phyloP scores from a whole-genome alignment of 1,140 invertebrate species.

The Bombus confusus region DNA sequence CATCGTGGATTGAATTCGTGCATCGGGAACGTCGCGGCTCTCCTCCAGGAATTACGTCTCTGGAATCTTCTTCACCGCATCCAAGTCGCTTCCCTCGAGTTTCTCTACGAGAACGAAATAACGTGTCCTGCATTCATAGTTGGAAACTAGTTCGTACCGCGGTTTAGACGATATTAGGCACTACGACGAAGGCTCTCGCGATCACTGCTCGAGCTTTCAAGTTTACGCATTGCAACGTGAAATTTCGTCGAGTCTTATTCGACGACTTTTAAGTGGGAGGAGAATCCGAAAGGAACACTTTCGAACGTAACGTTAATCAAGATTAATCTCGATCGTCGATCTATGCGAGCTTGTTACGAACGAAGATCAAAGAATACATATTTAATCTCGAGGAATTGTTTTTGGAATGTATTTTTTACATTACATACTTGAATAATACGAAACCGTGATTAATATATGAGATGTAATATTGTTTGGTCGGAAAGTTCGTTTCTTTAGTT shows the following conservation, averaged over 20 bases:
- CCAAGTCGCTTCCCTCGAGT: not conserved
- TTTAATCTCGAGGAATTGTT: too few species aligned
- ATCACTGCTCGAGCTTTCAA: not conserved
- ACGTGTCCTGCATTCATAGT: not conserved
- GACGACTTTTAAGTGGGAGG: not conserved
- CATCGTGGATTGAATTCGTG: constrained; percentile 33
- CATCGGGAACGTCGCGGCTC: not conserved
- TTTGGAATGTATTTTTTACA: too few species aligned
- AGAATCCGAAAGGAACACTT: not conserved
- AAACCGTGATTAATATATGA: too few species aligned
- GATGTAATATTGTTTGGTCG: too few species aligned
- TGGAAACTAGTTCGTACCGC: not conserved
- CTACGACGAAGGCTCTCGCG: too few species aligned
- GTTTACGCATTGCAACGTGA: not conserved
- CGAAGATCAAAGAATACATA: too few species aligned
- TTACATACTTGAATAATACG: too few species aligned
- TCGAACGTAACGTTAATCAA: not conserved
- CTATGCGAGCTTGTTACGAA: too few species aligned
- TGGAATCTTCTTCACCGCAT: not conserved
- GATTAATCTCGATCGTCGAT: not conserved
- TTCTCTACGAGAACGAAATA: not conserved
- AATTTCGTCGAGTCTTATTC: not conserved
- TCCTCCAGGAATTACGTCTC: not conserved
- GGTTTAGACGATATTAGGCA: too few species aligned
- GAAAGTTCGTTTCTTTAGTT: too few species aligned